Evolutionary conservation across 1,140 invertebrate species (phyloP).

Genomic region (Augochlora pura): DNA sequence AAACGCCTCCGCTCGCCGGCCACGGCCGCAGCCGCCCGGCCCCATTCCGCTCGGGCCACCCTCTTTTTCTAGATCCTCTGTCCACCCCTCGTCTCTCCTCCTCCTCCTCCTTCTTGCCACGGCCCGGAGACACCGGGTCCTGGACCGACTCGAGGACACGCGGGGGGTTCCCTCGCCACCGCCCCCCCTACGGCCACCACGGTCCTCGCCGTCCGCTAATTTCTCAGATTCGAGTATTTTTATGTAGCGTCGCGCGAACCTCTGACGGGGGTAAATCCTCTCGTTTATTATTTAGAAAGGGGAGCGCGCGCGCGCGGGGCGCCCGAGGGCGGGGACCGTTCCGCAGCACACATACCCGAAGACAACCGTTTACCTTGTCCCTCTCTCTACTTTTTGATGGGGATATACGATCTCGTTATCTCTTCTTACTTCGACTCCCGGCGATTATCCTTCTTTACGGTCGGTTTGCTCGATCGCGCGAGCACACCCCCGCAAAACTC

Average conservation of each 20-base stretch:
- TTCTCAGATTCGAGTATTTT: constrained; percentile 82
- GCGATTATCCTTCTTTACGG: constrained; percentile 59
- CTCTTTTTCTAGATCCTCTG: constrained; percentile 47
- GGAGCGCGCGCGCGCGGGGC: constrained; percentile 4
- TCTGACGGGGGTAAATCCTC: constrained; percentile 74
- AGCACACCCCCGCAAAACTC: not conserved
- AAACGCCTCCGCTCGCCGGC: constrained; percentile 49
- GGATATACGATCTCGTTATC: constrained; percentile 73
- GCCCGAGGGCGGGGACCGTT: constrained; percentile 14
- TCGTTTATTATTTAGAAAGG: constrained; percentile 81
- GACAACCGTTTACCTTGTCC: constrained; percentile 67
- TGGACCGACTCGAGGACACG: constrained; percentile 23
- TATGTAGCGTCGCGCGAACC: constrained; percentile 73
- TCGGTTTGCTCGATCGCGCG: constrained; percentile 46
- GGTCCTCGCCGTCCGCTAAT: constrained; percentile 74
- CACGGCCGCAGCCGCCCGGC: not conserved
- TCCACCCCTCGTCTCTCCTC: constrained; percentile 30
- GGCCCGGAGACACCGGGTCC: not conserved
- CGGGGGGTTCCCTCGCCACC: constrained; percentile 23
- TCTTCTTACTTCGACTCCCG: constrained; percentile 68
- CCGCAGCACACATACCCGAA: constrained; percentile 33
- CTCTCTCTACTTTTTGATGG: constrained; percentile 71
- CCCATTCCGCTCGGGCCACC: constrained; percentile 15
- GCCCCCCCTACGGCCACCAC: constrained; percentile 73
- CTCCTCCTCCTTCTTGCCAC: not conserved